Base-by-base conservation (phyloP, 1,140 invertebrate genomes). In the Ostrea edulis region DNA sequence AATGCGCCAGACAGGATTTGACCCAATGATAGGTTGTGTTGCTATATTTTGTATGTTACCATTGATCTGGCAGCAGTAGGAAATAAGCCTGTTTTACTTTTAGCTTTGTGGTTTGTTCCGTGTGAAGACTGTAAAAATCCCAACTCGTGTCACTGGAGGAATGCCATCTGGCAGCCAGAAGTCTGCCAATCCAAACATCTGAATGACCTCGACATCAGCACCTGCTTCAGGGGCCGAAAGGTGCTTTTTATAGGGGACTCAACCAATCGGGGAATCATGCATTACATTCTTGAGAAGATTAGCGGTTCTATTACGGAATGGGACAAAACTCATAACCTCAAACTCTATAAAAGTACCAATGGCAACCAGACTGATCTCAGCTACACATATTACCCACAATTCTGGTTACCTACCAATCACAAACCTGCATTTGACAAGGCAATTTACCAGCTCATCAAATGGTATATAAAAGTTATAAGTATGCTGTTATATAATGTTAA, bases 301-400 rank as follows among this genome's bases (percentile, higher is more conserved):
- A 96, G 96, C 89, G 95, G 94, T 3, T 93, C 95, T 8, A 89
- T 96, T 52, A 90, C 89, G 4, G 94, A 95, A 52, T 95, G 94
- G 93, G 95, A 96, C 89, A 96, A 96, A 91, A 96, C 95, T 0
- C 96, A 96, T 89, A 93, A 95, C 54, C 91, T 95, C 8, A 93
- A 93, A 52, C 89, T 95, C 0, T 96, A 95, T 88, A 89, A 87
- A 0, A 93, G 94, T 77, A 86, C 96, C 29, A 95, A 95, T 88
- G 65, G 91, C 14, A 93, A 92, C 9, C 87, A 87, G 51, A 95
- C 95, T 0, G 88, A 90, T n/a, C 91, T 96, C 86, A 93, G 93
- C 51, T 96, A 96, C 90, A 94, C 95, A 8, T 96, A 96, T 91
- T 96, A 96, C 90, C 96, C 96, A 1, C 95, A 96, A 90, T 96